Conservation (phyloP, 2,888 invertebrate genomes). For the Apamea crenata region DNA sequence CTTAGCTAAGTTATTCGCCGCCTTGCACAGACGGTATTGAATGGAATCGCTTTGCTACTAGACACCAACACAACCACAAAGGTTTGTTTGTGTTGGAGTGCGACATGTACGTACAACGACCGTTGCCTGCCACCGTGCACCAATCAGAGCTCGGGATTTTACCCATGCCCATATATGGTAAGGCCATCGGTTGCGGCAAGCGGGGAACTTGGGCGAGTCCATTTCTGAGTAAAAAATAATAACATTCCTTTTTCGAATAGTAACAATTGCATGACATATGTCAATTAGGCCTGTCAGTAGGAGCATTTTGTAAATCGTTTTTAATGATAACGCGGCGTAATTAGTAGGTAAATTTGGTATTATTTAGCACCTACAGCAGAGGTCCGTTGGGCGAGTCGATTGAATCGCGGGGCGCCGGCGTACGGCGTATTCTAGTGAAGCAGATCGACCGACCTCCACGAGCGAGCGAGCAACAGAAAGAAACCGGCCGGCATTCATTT, state of each 20-base stretch:
- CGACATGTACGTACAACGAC: constrained; percentile 84
- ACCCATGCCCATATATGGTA: constrained; percentile 96
- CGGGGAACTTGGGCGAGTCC: constrained; percentile 88
- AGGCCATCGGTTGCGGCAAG: constrained; percentile 91
- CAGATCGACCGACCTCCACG: constrained; percentile 83
- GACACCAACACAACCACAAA: constrained; percentile 74
- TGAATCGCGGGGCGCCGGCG: constrained; percentile 82
- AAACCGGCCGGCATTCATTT: constrained; percentile 87
- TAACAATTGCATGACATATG: constrained; percentile 78
- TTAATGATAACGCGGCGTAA: constrained; percentile 70
- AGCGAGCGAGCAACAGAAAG: constrained; percentile 81
- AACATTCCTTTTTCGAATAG: constrained; percentile 79
- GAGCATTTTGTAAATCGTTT: constrained; percentile 77
- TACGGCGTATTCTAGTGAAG: constrained; percentile 82
- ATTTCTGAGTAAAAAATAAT: constrained; percentile 77
- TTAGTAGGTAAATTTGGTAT: constrained; percentile 74
- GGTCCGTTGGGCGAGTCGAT: constrained; percentile 85
- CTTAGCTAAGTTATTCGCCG: constrained; percentile 69
- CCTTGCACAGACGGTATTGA: constrained; percentile 71
- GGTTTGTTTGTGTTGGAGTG: constrained; percentile 73
- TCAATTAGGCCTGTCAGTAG: constrained; percentile 71
- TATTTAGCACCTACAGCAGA: constrained; percentile 78
- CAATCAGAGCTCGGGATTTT: constrained; percentile 92
- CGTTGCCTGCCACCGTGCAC: constrained; percentile 88
- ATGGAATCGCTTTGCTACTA: constrained; percentile 80